A percentile compares a stretch with the other conserved stretches of the same genome.
These are phyloP conservation scores for Nephotettix cincticeps DNA, from an alignment of 1,140 invertebrate species.

Conservation along the genomic window DNA sequence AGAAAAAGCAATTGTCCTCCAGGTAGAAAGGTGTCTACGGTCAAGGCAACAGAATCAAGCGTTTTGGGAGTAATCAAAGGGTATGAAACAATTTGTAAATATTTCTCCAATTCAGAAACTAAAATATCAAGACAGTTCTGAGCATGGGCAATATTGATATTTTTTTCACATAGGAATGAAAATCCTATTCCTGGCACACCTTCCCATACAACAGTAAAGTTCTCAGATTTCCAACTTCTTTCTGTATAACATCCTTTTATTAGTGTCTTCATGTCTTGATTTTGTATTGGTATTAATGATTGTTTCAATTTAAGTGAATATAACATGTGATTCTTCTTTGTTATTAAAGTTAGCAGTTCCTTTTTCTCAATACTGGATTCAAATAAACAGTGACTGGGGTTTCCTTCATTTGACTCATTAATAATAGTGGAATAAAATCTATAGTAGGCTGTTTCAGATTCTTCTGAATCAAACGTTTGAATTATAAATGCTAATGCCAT, in stretches of 20 bases:
- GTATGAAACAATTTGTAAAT: slow-evolving; percentile 31
- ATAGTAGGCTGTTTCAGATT: slow-evolving; percentile 31
- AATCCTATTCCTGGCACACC: slow-evolving; percentile 27
- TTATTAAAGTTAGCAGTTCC: slow-evolving; percentile 25
- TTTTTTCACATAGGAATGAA: slow-evolving; percentile 21
- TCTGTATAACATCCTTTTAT: slow-evolving; percentile 27
- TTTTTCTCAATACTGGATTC: slow-evolving; percentile 30
- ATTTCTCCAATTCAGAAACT: slow-evolving; percentile 28
- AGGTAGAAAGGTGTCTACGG: slow-evolving; percentile 32
- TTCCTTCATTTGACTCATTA: neutral
- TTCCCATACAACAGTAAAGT: slow-evolving; percentile 31
- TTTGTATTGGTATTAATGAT: slow-evolving; percentile 21
- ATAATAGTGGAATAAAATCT: slow-evolving; percentile 24
- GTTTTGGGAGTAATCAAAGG: slow-evolving; percentile 17
- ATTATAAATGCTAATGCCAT: slow-evolving; percentile 34
- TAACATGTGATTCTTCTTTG: slow-evolving; percentile 25
- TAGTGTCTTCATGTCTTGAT: slow-evolving; percentile 10
- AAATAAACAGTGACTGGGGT: neutral
- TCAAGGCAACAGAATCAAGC: slow-evolving; percentile 28
- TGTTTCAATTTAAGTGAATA: slow-evolving; percentile 33
- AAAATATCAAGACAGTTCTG: slow-evolving; percentile 33
- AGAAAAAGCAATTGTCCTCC: slow-evolving; percentile 30
- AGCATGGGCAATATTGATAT: slow-evolving; percentile 27
- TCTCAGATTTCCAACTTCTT: slow-evolving; percentile 26
- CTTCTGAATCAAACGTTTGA: slow-evolving; percentile 29